Base-by-base conservation (phyloP, 2,113 vertebrate species). In the Zosterops borbonicus region DNA sequence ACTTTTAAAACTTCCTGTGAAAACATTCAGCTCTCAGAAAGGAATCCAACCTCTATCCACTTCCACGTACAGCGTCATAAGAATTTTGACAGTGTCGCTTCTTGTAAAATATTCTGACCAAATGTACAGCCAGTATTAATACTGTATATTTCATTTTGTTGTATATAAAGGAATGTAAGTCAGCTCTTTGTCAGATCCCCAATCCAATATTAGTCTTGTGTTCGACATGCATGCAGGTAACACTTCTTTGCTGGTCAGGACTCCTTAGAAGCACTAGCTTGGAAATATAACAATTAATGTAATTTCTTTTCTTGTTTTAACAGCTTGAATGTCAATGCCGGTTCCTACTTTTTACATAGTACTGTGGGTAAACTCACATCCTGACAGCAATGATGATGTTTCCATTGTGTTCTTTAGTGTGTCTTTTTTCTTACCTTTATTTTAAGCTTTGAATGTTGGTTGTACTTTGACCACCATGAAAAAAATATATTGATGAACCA, bases 331-430 rank as follows among this genome's bases (percentile, higher is more conserved):
- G 98, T 98, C 98, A 94, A 92, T 91, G 95, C 96, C 79, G 64
- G 97, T 94, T 92, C 97, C 96, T 96, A 98, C 97, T 98, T 97
- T 96, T 96, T 96, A 83, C 94, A 96, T 98, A 97, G 97, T 98
- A 95, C 98, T 92, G 96, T 98, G 98, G 97, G 97, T 98, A 97
- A 97, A 97, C 98, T 96, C 97, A 95, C 97, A 97, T 96, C 97
- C 97, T 96, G 97, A 98, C 98, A 92, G 97, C 98, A 98, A 94
- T 97, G 97, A 97, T 98, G 98, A 97, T 97, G 98, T 98, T 94
- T 98, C 97, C 98, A 94, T 97, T 97, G 98, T 94, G 94, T 96
- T 98, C 97, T 90, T 92, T 64, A 97, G 97, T 96, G 83, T 95
- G 89, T 89, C 94, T 88, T 76, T 84, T 96, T 96, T 92, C 58